Conservation (phyloP, 2,113 vertebrate species). For the Brachypodius melanocephalos region DNA sequence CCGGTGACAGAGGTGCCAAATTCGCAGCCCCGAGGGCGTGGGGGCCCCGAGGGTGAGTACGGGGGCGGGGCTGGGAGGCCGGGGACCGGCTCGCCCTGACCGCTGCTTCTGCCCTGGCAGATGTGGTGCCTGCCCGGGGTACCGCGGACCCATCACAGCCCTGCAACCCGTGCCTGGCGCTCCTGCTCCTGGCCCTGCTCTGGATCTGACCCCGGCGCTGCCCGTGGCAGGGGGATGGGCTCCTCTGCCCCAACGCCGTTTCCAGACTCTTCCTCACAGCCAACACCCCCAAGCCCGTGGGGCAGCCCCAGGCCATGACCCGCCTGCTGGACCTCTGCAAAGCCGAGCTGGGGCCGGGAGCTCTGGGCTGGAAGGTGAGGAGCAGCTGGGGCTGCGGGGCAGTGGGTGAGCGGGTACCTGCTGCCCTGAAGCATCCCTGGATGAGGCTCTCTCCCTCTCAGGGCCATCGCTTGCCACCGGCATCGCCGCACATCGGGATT, state of each 20-base stretch:
- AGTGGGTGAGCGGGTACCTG: not conserved
- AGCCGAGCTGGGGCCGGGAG: not conserved
- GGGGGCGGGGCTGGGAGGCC: rapidly evolving
- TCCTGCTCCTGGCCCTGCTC: not conserved
- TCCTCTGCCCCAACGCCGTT: not conserved
- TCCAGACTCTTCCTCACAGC: not conserved
- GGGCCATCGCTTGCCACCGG: not conserved
- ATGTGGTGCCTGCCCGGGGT: not conserved
- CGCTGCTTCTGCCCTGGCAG: not conserved
- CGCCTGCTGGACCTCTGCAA: not conserved
- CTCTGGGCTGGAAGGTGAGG: slow-evolving; percentile 13
- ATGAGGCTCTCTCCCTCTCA: not conserved
- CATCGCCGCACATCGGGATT: not conserved
- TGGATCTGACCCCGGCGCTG: slow-evolving; percentile 26
- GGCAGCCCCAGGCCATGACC: not conserved
- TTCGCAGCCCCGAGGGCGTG: slow-evolving; percentile 29
- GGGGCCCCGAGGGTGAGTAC: not conserved
- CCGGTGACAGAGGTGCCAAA: slow-evolving; percentile 23
- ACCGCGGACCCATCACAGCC: not conserved
- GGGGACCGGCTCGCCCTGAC: not conserved
- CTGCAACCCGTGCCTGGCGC: not conserved
- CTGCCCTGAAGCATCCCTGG: not conserved
- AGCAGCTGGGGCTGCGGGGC: rapidly evolving
- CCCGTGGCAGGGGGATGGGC: not conserved
- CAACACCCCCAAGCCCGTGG: not conserved